Evolutionary conservation across 2,888 invertebrate genomes (phyloP).

Genomic region (Drosophila sordidula): DNA sequence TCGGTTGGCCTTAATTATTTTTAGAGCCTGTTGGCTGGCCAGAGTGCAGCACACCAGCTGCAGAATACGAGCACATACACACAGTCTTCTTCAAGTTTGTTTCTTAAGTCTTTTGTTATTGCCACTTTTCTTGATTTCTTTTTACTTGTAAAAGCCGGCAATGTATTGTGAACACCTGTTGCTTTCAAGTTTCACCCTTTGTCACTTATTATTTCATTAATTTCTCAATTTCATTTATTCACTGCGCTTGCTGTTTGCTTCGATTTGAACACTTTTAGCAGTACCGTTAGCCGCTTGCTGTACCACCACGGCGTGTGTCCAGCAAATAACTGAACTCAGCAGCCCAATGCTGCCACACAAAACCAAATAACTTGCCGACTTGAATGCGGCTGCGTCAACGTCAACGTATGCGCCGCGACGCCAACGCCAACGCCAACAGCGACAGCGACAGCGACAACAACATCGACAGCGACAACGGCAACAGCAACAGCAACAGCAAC

Average conservation of each 20-base stretch:
- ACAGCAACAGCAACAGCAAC: constrained; percentile 16
- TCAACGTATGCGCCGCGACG: constrained; percentile 6
- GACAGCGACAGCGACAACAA: constrained; percentile 24
- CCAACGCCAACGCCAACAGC: constrained; percentile 29
- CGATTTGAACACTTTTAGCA: constrained; percentile 29
- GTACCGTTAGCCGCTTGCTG: constrained; percentile 69
- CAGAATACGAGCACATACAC: constrained; percentile 22
- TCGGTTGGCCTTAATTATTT: constrained; percentile 63
- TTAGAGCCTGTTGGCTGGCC: constrained; percentile 23
- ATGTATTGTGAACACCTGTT: constrained; percentile 17
- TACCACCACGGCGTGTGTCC: constrained; percentile 79
- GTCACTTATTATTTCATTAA: constrained; percentile 29
- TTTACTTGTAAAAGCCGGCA: constrained; percentile 1
- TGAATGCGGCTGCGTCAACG: constrained; percentile 37
- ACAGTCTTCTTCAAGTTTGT: constrained; percentile 48
- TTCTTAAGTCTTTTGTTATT: constrained; percentile 67
- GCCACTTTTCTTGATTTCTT: constrained; percentile 10
- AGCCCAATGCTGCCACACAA: constrained; percentile 80
- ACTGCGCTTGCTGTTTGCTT: constrained; percentile 38
- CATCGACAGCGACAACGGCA: constrained; percentile 8
- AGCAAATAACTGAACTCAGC: constrained; percentile 81
- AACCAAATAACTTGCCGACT: constrained; percentile 67
- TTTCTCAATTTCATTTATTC: constrained; percentile 10
- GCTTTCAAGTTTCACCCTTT: constrained; percentile 30
- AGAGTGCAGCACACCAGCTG: constrained; percentile 36